Percentiles rank a stretch among this genome's conserved stretches.
These are phyloP conservation scores for Autographa gamma DNA, from an alignment of 2,888 invertebrate genomes.

Conservation along the genomic window DNA sequence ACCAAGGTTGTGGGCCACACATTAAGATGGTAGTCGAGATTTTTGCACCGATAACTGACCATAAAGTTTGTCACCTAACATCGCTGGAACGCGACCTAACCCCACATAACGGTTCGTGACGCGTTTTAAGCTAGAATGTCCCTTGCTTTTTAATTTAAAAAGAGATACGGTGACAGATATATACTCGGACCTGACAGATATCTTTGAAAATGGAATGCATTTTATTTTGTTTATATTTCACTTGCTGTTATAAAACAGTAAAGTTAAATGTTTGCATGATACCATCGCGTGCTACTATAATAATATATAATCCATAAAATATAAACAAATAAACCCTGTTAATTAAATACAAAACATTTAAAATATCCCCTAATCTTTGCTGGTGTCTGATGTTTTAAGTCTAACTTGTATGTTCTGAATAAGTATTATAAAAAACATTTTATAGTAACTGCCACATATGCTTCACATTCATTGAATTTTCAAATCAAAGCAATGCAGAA, in stretches of 20 bases:
- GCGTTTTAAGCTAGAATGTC: constrained; percentile 31
- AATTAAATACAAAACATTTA: not conserved
- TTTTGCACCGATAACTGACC: constrained; percentile 38
- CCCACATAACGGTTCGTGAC: constrained; percentile 24
- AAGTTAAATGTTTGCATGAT: constrained; percentile 3
- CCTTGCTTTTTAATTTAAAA: constrained; percentile 45
- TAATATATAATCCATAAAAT: not conserved
- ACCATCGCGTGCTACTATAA: not conserved
- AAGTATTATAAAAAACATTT: not conserved
- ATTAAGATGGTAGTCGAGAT: constrained; percentile 57
- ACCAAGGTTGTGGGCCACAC: constrained; percentile 55
- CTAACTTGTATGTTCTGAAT: not conserved
- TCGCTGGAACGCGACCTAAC: constrained; percentile 25
- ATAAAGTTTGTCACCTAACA: constrained; percentile 50
- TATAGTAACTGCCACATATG: too few species aligned
- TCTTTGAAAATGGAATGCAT: constrained; percentile 27
- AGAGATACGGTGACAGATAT: constrained; percentile 49
- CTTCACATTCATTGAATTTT: not conserved
- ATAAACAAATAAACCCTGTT: not conserved
- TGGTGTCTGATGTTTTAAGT: not conserved
- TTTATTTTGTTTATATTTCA: constrained; percentile 7
- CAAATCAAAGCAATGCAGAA: constrained; percentile 18
- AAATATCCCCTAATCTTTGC: not conserved
- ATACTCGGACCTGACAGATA: not conserved
- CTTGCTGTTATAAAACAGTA: not conserved